Conservation (phyloP, 2,888 invertebrate genomes). For the Oxytorus armatus region DNA sequence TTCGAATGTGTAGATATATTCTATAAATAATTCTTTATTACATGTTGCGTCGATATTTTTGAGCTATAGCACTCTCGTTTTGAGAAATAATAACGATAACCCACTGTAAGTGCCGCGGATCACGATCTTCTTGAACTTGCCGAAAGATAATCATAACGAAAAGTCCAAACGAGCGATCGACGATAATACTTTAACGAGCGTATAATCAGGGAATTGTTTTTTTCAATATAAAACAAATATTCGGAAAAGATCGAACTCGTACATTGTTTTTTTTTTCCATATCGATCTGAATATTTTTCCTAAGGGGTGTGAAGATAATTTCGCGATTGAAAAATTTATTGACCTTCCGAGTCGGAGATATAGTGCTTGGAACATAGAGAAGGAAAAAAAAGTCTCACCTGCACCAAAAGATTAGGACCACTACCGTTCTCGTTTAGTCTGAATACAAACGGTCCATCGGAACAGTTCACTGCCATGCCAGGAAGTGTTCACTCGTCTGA, state of each 20-base stretch:
- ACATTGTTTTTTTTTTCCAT: no score
- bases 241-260: no score
- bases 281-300: no score
- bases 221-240: no score
- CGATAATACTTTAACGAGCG: no score
- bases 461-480: slow-evolving; percentile 75
- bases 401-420: slow-evolving; percentile 90
- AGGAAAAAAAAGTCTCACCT: slow-evolving; percentile 85
- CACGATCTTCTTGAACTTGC: no score
- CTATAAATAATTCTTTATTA: slow-evolving; percentile 35
- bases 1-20: neutral
- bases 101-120: no score
- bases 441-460: slow-evolving; percentile 90
- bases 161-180: no score
- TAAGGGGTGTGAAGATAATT: no score
- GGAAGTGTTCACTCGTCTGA: slow-evolving; percentile 15
- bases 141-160: no score
- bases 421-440: slow-evolving; percentile 90
- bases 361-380: neutral
- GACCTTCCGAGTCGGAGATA: neutral
- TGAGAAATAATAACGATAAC: no score
- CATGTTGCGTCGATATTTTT: slow-evolving; percentile 2
- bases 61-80: neutral
- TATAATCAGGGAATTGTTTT: no score
- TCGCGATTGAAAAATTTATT: slow-evolving; percentile 9